Evolutionary conservation across 1,140 invertebrate genomes (phyloP).

Genomic region (Camponotus floridanus): DNA sequence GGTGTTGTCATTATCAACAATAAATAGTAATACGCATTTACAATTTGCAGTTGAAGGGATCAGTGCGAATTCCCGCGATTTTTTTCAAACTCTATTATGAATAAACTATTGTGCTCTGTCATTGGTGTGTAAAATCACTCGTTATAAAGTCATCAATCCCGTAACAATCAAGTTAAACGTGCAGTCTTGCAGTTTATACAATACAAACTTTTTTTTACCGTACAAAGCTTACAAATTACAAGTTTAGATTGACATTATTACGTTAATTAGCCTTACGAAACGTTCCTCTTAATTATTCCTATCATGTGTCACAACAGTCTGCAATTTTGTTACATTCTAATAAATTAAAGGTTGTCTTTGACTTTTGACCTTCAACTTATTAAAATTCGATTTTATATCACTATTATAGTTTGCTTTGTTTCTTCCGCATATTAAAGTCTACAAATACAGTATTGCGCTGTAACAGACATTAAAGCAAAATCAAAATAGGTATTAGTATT

Average conservation of each 20-base stretch:
- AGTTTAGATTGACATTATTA: conserved; percentile 72
- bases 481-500: conserved; percentile 35
- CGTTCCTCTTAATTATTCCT: conserved; percentile 23
- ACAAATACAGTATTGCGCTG: background rate
- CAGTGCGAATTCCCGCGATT: conserved; percentile 57
- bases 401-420: background rate
- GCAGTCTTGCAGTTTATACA: conserved; percentile 64
- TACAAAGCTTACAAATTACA: conserved; percentile 71
- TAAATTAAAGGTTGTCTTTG: conserved; percentile 16
- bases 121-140: conserved; percentile 53
- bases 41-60: conserved; percentile 69
- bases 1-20: conserved; percentile 6
- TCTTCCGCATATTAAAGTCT: background rate
- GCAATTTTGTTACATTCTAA: conserved; percentile 31
- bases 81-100: conserved; percentile 48
- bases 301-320: background rate
- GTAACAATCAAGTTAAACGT: conserved; percentile 60
- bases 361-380: conserved; percentile 1
- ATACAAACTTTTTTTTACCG: conserved; percentile 58
- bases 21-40: conserved; percentile 60
- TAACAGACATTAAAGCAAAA: conserved; percentile 34
- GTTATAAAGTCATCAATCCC: conserved; percentile 66
- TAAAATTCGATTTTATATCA: conserved; percentile 22
- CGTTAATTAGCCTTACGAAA: conserved; percentile 52
- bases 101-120: conserved; percentile 49